Base-by-base conservation (phyloP, 2,113 vertebrate genomes). In the Aphyosemion australe region DNA sequence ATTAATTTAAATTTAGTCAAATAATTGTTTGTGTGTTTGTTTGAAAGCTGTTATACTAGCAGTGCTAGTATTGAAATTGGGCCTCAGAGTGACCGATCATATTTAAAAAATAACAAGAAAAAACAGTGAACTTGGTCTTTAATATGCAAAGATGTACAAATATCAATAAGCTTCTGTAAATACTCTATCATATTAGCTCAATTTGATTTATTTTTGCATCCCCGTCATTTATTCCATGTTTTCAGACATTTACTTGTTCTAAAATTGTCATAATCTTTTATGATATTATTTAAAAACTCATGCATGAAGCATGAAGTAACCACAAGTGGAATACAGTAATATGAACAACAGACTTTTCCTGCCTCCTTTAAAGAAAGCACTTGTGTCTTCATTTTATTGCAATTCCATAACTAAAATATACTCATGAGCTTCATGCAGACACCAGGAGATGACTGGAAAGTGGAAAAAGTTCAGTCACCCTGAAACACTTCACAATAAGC, bases 321-420 rank as follows among this genome's bases (percentile, higher is more conserved):
- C 78, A 76, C 74, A 84, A 84, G 82, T 79, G 76, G 73, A 90
- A 86, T 61, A 80, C 55, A 45, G 37, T 72, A 57, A 75, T 61
- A 81, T 78, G 72, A 88, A 83, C 73, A 87, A 84, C 60, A 69
- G 41, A 53, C 41, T 85, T 87, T 88, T 84, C 84, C 69, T 72
- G 79, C 48, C 12, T 13, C 6, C 68, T 83, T 67, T 76, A 79
- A 72, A 85, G 78, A 72, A 79, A 82, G 49, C 57, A 51, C 69
- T 74, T 47, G 61, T 78, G 37, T 62, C 69, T 69, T 61, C 34
- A 60, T 43, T 76, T 83, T 84, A 84, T 87, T 86, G 76, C 39
- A 80, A 76, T 88, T 85, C 83, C 78, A 78, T 81, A 77, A 79
- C 79, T 73, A 72, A 78, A 88, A 82, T 80, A 82, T 72, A 74